Base-by-base conservation (phyloP, 2,888 invertebrate genomes). In the Acleris sparsana region DNA sequence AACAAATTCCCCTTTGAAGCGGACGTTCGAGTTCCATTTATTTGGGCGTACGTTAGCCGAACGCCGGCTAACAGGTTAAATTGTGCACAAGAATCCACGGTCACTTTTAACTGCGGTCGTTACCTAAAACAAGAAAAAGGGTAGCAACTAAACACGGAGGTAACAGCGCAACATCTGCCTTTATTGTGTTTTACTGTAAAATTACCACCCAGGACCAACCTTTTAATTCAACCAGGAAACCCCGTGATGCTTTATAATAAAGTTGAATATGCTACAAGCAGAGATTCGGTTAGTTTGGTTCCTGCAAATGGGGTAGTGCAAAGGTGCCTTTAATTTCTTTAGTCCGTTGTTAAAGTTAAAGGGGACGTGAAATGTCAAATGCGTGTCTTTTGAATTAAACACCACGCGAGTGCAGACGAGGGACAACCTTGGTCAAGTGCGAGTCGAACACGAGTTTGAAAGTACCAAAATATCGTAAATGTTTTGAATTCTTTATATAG, bases 101-200 rank as follows among this genome's bases (percentile, higher is more conserved):
- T 25, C 53, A 20, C 51, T 46, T 61, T 61, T 29, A 56, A 65
- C n/a, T 52, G 56, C 39, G 16, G 58, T 53, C 48, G 49, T 60
- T 59, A 59, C 13, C 39, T 46, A 55, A 64, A 53, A 53, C 55
- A 55, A 55, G 64, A 55, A 51, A 65, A 65, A 43, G 59, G 61
- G 60, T 43, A 43, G 20, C 6, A 29, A 61, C 61, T 61, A 65
- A 65, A 52, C 56, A 46, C 51, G 11, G 33, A 55, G 43, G n/a
- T 51, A 61, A 65, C 61, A 20, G n/a, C 44, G 33, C 3, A 43
- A 20, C 51, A 57, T 22, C 57, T 25, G 46, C 13, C 44, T 61
- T 61, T 64, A 64, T 55, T 60, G 60, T 65, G 55, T 44, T 56
- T 65, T 22, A 53, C 55, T 25, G 20, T 11, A 44, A 56, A 65